Base-by-base conservation (phyloP, 2,113 vertebrate genomes). In the Hippocampus barbouri region DNA sequence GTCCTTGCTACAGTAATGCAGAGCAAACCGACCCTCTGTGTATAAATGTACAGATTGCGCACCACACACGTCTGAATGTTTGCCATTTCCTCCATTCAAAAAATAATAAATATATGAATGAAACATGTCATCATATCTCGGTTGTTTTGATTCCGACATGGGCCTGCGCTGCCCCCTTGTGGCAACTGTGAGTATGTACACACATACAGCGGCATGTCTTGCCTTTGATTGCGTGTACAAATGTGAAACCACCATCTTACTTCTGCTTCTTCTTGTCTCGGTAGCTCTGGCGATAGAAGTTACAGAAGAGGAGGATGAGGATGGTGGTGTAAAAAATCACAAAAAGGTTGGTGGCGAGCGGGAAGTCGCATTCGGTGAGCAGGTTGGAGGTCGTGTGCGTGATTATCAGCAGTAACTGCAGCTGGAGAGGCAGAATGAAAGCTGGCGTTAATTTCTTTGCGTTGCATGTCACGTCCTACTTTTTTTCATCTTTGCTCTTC, bases 1-100 rank as follows among this genome's bases (percentile, higher is more conserved):
- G 68, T 64, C 80, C 34, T 66, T 40, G 53, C 75, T 76, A 72
- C 65, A 79, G 34, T 72, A 70, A 60, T 70, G 70, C 74, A 83
- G 73, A 85, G 40, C 82, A 84, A 79, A 81, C 78, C 71, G 78
- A 63, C 78, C 25, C 38, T 57, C 30, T 74, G 66, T 79, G 68
- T 93, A 91, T 93, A 92, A 92, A 91, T 93, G 93, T 93, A 93
- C 92, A 93, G 92, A 92, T 93, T 93, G 91, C 92, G 93, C 91
- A 92, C 84, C 85, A 91, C 86, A 86, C 78, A 86, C 75, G 82
- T 89, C 90, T 90, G 85, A 92, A 89, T 87, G 84, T 89, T 87
- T 91, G 82, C 89, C 79, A 79, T 83, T 89, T 27, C 88, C 83
- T 84, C 79, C 85, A 74, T 88, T 84, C 77, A 86, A 83, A 63